A percentile compares a stretch with the other conserved stretches of the same genome.
Evolutionary conservation across 2,113 vertebrate genomes (phyloP).

Genomic region (Crotalus tigris): DNA sequence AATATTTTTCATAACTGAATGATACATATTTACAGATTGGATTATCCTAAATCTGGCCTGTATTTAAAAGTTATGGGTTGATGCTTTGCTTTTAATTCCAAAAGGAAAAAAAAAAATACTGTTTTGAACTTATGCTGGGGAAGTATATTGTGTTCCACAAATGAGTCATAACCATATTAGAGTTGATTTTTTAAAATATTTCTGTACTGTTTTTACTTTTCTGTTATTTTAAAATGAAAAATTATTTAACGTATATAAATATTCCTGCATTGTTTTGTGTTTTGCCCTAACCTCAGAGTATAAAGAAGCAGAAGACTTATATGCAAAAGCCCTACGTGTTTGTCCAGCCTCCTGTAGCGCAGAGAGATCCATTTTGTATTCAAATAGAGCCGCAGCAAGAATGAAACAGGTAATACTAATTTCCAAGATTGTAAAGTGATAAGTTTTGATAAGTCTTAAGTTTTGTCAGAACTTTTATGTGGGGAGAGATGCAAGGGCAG

Average conservation of each 20-base stretch:
- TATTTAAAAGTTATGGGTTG: background rate
- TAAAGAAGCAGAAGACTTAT: conserved; percentile 76
- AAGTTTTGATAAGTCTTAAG: background rate
- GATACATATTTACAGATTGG: background rate
- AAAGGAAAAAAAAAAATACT: background rate
- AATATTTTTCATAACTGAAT: background rate
- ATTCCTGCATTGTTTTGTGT: background rate
- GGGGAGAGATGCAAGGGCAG: background rate
- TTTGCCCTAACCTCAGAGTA: conserved; percentile 70
- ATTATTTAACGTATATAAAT: background rate
- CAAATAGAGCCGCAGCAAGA: conserved; percentile 85
- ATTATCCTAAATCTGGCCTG: background rate
- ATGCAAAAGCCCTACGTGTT: conserved; percentile 72
- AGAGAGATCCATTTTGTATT: conserved; percentile 83
- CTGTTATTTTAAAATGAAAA: background rate
- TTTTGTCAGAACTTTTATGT: background rate
- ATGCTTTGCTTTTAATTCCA: background rate
- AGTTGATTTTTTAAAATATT: background rate
- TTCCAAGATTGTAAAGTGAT: background rate
- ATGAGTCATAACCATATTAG: too few species aligned
- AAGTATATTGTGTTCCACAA: background rate
- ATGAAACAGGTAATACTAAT: conserved; percentile 78
- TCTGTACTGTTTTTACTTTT: background rate
- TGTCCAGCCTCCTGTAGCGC: conserved; percentile 81
- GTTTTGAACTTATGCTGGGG: background rate